Evolutionary conservation across 2,888 invertebrate species (phyloP).

Genomic region (Galerucella nymphaeae): DNA sequence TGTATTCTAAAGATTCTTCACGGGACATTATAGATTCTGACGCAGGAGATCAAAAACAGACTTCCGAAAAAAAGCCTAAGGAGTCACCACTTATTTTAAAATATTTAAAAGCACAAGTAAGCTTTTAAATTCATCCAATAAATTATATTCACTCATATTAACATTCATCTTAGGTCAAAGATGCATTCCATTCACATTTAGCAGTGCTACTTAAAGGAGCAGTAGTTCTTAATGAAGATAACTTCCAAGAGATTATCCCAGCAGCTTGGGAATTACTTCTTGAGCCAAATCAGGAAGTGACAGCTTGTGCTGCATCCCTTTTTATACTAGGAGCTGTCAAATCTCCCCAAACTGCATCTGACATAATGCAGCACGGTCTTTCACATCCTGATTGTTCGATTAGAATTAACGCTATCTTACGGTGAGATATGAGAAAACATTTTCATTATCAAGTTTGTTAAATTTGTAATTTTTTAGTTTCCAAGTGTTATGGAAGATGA

Average conservation of each 20-base stretch:
- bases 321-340: slow-evolving; percentile 95
- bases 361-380: slow-evolving; percentile 89
- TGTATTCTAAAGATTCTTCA: slow-evolving; percentile 67
- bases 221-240: slow-evolving; percentile 86
- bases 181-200: slow-evolving; percentile 90
- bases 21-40: slow-evolving; percentile 68
- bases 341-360: slow-evolving; percentile 88
- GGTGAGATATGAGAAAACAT: slow-evolving; percentile 63
- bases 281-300: slow-evolving; percentile 90
- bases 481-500: slow-evolving; percentile 94
- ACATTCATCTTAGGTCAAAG: slow-evolving; percentile 74
- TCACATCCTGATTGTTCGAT: slow-evolving; percentile 85
- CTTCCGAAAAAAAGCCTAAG: slow-evolving; percentile 65
- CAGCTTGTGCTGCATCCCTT: slow-evolving; percentile 86
- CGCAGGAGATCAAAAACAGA: slow-evolving; percentile 58
- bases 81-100: slow-evolving; percentile 79
- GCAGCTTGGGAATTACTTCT: slow-evolving; percentile 95
- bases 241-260: slow-evolving; percentile 88
- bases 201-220: slow-evolving; percentile 90
- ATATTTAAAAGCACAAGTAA: slow-evolving; percentile 79
- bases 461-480: slow-evolving; percentile 69
- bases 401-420: slow-evolving; percentile 84
- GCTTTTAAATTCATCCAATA: background rate
- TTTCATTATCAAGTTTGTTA: background rate
- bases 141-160: background rate